phyloP scores from a whole-genome alignment of 2,888 invertebrate genomes.

The Alentia gelatinosa region DNA sequence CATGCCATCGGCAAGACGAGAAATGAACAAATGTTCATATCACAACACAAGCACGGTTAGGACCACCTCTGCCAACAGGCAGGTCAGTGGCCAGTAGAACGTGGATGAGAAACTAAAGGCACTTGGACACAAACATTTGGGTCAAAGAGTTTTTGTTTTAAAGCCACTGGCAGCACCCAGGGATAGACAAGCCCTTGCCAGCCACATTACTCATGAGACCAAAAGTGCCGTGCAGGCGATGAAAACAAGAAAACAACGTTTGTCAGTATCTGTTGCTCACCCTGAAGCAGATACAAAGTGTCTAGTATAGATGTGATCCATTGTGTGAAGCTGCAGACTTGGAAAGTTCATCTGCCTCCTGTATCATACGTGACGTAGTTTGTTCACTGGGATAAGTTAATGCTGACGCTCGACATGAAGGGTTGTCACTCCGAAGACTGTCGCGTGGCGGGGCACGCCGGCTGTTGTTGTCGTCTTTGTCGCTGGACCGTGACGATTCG shows the following conservation, averaged over 20 bases:
- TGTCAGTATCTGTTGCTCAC: background rate
- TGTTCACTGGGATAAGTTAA: constrained; percentile 28
- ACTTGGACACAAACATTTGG: constrained; percentile 29
- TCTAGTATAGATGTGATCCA: background rate
- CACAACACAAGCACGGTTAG: background rate
- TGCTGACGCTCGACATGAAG: background rate
- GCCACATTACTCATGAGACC: background rate
- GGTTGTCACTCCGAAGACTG: background rate
- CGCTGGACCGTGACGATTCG: background rate
- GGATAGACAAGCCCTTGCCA: constrained; percentile 3
- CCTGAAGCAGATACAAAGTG: background rate
- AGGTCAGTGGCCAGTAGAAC: background rate
- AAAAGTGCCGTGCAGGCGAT: background rate
- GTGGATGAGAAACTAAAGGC: constrained; percentile 14
- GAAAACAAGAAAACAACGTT: background rate
- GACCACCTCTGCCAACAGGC: background rate
- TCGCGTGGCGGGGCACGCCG: background rate
- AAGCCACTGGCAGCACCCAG: constrained; percentile 29
- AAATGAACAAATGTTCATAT: background rate
- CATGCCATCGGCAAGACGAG: background rate
- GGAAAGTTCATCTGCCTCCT: background rate
- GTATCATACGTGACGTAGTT: background rate
- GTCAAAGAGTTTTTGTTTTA: constrained; percentile 24
- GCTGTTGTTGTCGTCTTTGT: too few relatives aligned
- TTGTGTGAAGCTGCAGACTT: background rate